Evolutionary conservation across 2,888 invertebrate genomes (phyloP).

Genomic region (Nephrotoma flavescens): DNA sequence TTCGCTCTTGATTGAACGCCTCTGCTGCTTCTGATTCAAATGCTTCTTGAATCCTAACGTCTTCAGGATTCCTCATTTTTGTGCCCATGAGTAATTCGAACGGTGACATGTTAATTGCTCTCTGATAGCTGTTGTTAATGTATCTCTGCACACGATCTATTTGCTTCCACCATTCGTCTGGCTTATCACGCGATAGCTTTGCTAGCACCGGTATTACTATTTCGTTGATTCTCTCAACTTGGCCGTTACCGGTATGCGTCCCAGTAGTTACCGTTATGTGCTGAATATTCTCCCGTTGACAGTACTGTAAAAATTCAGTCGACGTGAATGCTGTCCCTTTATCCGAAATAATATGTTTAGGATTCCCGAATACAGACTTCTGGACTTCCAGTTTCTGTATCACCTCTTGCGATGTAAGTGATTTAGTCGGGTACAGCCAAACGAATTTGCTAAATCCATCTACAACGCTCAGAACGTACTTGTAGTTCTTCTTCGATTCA

Average conservation of each 20-base stretch:
- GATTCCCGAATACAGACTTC: constrained; percentile 23
- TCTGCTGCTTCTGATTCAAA: constrained; percentile 9
- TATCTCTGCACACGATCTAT: constrained; percentile 6
- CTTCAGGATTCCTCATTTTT: constrained; percentile 10
- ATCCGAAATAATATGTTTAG: constrained; percentile 21
- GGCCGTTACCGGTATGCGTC: no score
- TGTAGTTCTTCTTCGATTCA: no score
- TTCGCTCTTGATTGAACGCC: constrained; percentile 6
- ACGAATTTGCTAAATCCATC: no score
- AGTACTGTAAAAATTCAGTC: no score
- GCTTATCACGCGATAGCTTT: constrained; percentile 7
- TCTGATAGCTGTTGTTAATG: constrained; percentile 9
- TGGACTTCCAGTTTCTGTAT: constrained; percentile 18
- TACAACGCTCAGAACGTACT: no score
- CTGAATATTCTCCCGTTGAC: no score
- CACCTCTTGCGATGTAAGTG: constrained; percentile 18
- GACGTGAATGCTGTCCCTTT: no score
- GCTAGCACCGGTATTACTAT: no score
- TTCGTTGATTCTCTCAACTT: no score
- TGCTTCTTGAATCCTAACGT: constrained; percentile 7
- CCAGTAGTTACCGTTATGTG: no score
- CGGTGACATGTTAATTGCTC: constrained; percentile 9
- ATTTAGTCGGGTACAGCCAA: constrained; percentile 23
- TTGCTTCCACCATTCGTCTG: constrained; percentile 11
- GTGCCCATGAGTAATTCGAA: constrained; percentile 10